Percentiles rank a stretch among this genome's conserved stretches.
Evolutionary conservation across 2,113 vertebrate genomes (phyloP).

Genomic region (Strix uralensis): DNA sequence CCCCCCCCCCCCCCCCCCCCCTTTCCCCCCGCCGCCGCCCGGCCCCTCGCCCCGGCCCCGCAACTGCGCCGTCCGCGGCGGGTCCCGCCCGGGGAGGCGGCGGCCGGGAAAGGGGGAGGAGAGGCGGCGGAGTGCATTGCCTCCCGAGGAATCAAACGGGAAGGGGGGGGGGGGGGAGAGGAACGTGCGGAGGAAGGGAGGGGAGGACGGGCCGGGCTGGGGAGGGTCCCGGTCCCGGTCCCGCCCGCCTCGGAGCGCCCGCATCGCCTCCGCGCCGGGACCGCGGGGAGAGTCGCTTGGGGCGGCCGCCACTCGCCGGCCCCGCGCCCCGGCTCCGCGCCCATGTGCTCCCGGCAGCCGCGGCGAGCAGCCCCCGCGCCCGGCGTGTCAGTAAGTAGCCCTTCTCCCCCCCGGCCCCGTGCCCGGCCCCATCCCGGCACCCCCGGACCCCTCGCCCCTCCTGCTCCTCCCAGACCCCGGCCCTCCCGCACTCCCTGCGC

Average conservation of each 20-base stretch:
- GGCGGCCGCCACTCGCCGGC: not conserved
- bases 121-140: not conserved
- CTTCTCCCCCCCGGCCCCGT: not conserved
- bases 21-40: not conserved
- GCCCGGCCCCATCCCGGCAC: not conserved
- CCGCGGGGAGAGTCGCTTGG: not conserved
- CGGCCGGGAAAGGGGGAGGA: not conserved
- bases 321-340: not conserved
- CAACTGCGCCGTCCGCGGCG: not conserved
- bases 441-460: too few relatives aligned
- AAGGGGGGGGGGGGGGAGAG: not conserved
- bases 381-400: conserved; percentile 25
- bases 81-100: conserved; percentile 25
- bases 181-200: not conserved
- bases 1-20: not conserved
- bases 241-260: not conserved
- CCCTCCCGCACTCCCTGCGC: not conserved
- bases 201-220: not conserved
- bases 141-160: not conserved
- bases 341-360: conserved; percentile 17
- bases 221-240: not conserved
- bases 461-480: not conserved
- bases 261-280: not conserved
- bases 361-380: not conserved
- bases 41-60: not conserved